Evolutionary conservation across 2,888 invertebrate genomes (phyloP).

Genomic region (Platerodrilus igneus): DNA sequence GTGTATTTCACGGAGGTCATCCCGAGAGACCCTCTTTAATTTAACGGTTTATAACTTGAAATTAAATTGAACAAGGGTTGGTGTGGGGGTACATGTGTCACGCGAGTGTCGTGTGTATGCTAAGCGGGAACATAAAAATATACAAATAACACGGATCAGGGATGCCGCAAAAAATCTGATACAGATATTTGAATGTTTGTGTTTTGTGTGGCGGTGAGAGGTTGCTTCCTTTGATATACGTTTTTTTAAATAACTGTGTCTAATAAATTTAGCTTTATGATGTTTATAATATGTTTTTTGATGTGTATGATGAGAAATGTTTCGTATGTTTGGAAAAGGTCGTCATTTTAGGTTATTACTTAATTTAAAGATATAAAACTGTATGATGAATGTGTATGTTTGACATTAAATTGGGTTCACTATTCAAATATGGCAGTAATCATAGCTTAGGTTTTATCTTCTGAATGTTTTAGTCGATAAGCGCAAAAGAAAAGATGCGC

Average conservation of each 20-base stretch:
- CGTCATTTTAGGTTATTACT: no score
- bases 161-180: conserved; percentile 19
- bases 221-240: conserved; percentile 15
- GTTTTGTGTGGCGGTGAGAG: no score
- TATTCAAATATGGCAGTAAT: no score
- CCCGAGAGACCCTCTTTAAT: conserved; percentile 44
- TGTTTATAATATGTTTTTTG: conserved; percentile 15
- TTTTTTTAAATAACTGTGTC: conserved; percentile 14
- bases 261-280: conserved; percentile 9
- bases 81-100: conserved; percentile 31
- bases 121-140: conserved; percentile 34
- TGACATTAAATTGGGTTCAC: no score
- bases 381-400: no score
- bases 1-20: conserved; percentile 35
- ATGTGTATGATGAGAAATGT: no score
- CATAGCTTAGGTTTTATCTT: no score
- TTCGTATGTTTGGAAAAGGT: conserved; percentile 5
- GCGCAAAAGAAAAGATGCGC: no score
- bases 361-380: no score
- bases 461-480: no score
- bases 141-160: conserved; percentile 28
- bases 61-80: conserved; percentile 43
- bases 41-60: conserved; percentile 48
- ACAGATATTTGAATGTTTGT: conserved; percentile 17
- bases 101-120: conserved; percentile 43